Conservation (phyloP, 2,113 vertebrate species). For the Mystacornis crossleyi region DNA sequence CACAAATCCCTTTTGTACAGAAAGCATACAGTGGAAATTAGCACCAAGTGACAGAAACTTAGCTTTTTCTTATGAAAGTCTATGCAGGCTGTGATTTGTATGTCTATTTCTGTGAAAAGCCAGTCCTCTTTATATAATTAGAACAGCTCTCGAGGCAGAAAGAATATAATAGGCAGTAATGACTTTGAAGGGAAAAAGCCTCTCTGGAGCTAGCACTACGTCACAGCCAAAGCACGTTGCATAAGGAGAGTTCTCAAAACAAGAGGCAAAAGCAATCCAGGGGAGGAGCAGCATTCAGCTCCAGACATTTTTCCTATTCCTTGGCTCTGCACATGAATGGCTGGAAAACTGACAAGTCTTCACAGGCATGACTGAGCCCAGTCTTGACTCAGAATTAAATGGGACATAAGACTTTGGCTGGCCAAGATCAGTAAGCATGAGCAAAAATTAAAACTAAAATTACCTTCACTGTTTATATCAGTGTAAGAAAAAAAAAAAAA, state of each 20-base stretch:
- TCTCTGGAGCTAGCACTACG: not conserved
- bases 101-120: constrained; percentile 38
- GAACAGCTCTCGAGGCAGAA: constrained; percentile 40
- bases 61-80: not conserved
- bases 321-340: constrained; percentile 18
- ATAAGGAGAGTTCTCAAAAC: not conserved
- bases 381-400: constrained; percentile 35
- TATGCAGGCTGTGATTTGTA: constrained; percentile 18
- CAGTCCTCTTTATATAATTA: constrained; percentile 35
- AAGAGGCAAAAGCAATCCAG: constrained; percentile 7
- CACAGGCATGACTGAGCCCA: constrained; percentile 33
- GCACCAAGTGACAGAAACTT: constrained; percentile 9
- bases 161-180: constrained; percentile 45
- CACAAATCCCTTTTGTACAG: not conserved
- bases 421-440: not conserved
- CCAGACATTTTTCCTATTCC: not conserved
- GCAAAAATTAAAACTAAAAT: constrained; percentile 14
- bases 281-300: not conserved
- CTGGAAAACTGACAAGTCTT: constrained; percentile 47
- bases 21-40: not conserved
- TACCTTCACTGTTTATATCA: not conserved
- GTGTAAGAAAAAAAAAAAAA: not conserved
- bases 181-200: constrained; percentile 24
- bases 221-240: not conserved
- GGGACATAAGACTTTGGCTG: not conserved